These are phyloP conservation scores for Sebastes oblongus DNA, from an alignment of 2,797 vertebrate genomes.

Conservation along the genomic window DNA sequence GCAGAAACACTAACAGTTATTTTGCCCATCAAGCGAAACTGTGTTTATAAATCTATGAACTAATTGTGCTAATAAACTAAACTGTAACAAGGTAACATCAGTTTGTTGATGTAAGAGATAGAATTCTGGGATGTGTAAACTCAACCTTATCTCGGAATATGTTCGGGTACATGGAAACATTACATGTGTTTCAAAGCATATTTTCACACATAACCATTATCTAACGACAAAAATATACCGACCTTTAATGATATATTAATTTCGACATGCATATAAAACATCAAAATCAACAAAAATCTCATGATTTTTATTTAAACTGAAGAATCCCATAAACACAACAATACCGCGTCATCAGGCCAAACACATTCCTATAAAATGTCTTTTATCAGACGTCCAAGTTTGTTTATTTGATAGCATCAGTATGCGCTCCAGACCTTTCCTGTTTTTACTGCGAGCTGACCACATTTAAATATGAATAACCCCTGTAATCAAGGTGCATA, in stretches of 20 bases:
- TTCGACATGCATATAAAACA: not conserved
- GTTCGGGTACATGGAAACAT: conserved; percentile 15
- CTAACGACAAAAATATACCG: not conserved
- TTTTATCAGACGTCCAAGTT: not conserved
- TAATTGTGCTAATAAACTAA: conserved; percentile 63
- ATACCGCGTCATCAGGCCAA: not conserved
- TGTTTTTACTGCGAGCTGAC: conserved; percentile 22
- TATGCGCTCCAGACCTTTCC: not conserved
- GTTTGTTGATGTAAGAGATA: conserved; percentile 50
- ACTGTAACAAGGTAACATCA: conserved; percentile 59
- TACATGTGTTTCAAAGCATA: conserved; percentile 15
- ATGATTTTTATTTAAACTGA: not conserved
- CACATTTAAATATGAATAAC: conserved; percentile 52
- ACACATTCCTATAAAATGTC: not conserved
- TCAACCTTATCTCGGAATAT: conserved; percentile 30
- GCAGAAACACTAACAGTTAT: conserved; percentile 51
- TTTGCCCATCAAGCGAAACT: conserved; percentile 37
- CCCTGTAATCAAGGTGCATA: conserved; percentile 35
- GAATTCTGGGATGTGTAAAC: conserved; percentile 44
- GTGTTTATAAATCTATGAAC: conserved; percentile 50
- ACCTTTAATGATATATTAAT: not conserved
- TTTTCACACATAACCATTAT: not conserved
- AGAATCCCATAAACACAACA: not conserved
- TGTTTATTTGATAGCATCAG: conserved; percentile 16
- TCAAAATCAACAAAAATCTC: not conserved